Evolutionary conservation across 2,113 vertebrate species (phyloP).

Genomic region (Athene noctua): DNA sequence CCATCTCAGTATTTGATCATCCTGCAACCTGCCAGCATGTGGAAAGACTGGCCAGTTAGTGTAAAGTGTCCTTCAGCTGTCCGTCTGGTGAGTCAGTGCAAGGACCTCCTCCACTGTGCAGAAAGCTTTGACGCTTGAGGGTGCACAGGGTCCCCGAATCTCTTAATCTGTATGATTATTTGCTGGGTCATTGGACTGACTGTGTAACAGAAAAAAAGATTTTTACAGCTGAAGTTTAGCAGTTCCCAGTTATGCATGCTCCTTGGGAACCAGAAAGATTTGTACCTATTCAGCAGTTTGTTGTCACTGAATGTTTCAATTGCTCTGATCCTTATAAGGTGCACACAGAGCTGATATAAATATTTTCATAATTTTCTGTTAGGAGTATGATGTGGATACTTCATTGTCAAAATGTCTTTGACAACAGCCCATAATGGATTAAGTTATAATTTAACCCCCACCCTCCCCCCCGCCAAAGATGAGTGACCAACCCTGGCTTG

Average conservation of each 20-base stretch:
- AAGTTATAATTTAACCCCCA: neutral
- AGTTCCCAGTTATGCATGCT: neutral
- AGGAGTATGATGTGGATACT: neutral
- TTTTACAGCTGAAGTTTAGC: neutral
- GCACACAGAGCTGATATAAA: neutral
- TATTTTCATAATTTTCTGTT: neutral
- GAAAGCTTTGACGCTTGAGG: neutral
- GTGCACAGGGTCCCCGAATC: neutral
- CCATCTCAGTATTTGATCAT: neutral
- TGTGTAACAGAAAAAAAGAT: neutral
- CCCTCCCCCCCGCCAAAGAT: neutral
- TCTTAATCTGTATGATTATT: neutral
- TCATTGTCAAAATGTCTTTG: neutral
- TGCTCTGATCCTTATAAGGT: neutral
- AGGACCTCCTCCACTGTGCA: accelerated
- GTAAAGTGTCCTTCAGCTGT: neutral
- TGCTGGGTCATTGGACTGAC: accelerated
- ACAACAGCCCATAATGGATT: neutral
- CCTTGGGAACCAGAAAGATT: neutral
- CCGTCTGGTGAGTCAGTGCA: neutral
- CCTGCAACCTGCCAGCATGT: neutral
- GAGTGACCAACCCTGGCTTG: neutral
- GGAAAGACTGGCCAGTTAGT: neutral
- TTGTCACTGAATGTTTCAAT: neutral
- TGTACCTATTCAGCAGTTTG: neutral